Evolutionary conservation across 2,797 vertebrate species (phyloP).

Genomic region (Pseudomugil gertrudae): DNA sequence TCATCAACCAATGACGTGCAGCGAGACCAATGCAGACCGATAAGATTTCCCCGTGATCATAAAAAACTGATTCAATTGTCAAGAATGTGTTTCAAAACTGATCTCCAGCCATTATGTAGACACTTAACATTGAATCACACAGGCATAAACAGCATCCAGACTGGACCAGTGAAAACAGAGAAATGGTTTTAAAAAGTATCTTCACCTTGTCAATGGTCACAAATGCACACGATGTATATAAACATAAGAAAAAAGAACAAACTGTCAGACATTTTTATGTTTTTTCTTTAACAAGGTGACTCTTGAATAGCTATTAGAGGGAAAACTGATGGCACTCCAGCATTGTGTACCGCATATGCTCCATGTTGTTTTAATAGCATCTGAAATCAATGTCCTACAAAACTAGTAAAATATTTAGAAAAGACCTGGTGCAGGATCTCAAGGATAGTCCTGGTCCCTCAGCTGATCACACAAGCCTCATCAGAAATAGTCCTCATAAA

Average conservation of each 20-base stretch:
- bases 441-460: not conserved
- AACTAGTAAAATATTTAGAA: no score
- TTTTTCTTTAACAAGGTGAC: not conserved
- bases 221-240: not conserved
- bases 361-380: no score
- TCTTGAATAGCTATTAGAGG: not conserved
- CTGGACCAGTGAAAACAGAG: not conserved
- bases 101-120: not conserved
- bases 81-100: not conserved
- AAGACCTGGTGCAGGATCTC: no score
- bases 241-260: not conserved
- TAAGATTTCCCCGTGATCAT: constrained; percentile 25
- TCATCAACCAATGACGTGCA: constrained; percentile 4
- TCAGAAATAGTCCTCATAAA: not conserved
- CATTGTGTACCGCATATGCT: no score
- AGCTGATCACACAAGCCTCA: no score
- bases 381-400: no score
- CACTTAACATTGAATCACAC: not conserved
- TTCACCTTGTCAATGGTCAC: not conserved
- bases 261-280: not conserved
- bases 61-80: constrained; percentile 6
- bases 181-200: not conserved
- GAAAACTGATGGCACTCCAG: no score
- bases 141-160: no score
- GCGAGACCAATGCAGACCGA: constrained; percentile 1